Conservation (phyloP, 2,113 vertebrate species). For the Lipotes vexillifer region DNA sequence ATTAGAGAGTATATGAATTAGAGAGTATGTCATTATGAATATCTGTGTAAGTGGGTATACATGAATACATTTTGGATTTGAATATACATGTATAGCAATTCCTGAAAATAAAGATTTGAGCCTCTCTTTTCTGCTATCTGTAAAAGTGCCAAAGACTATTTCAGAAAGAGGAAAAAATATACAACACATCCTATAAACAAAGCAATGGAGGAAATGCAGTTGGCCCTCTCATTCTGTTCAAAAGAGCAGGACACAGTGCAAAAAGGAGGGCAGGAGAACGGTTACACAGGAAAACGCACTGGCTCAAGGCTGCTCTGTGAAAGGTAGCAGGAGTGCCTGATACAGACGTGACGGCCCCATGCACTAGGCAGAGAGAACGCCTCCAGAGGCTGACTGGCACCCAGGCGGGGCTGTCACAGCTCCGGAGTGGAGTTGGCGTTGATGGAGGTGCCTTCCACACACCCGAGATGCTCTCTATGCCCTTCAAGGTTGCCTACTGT, state of each 20-base stretch:
- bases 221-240: background rate
- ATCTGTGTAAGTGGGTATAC: background rate
- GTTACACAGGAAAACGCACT: background rate
- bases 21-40: background rate
- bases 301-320: background rate
- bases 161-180: background rate
- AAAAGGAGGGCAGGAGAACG: background rate
- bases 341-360: rapidly evolving
- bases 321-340: rapidly evolving
- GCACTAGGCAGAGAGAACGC: rapidly evolving
- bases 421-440: background rate
- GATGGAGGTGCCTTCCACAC: rapidly evolving
- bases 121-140: background rate
- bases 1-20: background rate
- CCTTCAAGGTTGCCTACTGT: background rate
- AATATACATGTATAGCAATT: background rate
- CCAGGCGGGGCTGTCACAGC: rapidly evolving
- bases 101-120: background rate
- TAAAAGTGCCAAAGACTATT: background rate
- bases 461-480: background rate
- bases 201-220: background rate
- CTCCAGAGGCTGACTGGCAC: rapidly evolving
- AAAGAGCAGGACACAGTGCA: background rate
- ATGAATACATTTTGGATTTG: background rate
- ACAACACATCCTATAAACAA: background rate